Percentiles rank a stretch among this genome's conserved stretches.
These are phyloP conservation scores for Rhopalosiphum nymphaeae DNA, from an alignment of 2,888 invertebrate species.

Conservation along the genomic window DNA sequence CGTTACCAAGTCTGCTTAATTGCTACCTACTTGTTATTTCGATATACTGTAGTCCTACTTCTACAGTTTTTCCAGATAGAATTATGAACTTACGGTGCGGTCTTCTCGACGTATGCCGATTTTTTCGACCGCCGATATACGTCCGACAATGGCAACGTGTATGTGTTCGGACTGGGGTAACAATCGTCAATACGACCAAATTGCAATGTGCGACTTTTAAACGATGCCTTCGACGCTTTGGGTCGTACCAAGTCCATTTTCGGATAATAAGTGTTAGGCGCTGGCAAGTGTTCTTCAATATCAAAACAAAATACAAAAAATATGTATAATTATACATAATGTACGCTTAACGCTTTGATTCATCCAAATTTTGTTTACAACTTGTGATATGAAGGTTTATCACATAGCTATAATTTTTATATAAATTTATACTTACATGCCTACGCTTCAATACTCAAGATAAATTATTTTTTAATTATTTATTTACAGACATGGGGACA, in stretches of 20 bases:
- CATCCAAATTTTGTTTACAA: too few relatives aligned
- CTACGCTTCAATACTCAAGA: too few relatives aligned
- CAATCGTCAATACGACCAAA: not conserved
- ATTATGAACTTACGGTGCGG: not conserved
- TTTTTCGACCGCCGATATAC: not conserved
- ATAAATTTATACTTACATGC: too few relatives aligned
- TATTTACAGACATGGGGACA: too few relatives aligned
- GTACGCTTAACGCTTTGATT: too few relatives aligned
- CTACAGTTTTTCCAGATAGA: not conserved
- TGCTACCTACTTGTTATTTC: not conserved
- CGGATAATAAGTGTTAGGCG: slow-evolving; percentile 56
- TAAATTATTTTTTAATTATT: too few relatives aligned
- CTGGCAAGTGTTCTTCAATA: slow-evolving; percentile 22
- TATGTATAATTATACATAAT: not conserved
- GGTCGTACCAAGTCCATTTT: slow-evolving; percentile 45
- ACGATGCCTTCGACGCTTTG: not conserved
- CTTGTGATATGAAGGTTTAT: too few relatives aligned
- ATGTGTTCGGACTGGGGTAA: slow-evolving; percentile 20
- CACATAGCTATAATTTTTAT: too few relatives aligned
- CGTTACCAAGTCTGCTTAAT: not conserved
- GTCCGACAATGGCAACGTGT: not conserved
- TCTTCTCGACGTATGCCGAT: not conserved
- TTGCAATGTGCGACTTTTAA: slow-evolving; percentile 16
- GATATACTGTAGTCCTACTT: too few relatives aligned
- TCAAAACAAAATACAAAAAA: not conserved